These are phyloP conservation scores for Anguilla obscura DNA, from an alignment of 2,797 vertebrate genomes.

Conservation along the genomic window DNA sequence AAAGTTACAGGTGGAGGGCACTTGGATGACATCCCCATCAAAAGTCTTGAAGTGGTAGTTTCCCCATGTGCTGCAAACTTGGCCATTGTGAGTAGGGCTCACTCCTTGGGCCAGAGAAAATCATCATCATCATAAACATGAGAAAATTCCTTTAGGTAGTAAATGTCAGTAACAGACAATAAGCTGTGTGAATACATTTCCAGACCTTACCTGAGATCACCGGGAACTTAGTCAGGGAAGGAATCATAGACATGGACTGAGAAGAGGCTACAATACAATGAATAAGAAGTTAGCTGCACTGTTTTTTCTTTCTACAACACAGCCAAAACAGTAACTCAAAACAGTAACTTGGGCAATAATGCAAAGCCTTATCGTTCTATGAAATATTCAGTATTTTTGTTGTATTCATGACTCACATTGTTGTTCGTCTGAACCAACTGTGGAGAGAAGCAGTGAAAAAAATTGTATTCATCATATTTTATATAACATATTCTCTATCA, in stretches of 20 bases:
- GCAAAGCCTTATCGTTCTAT: too few species aligned
- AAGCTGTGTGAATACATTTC: neutral
- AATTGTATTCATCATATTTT: neutral
- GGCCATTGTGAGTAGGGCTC: constrained; percentile 71
- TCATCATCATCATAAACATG: neutral
- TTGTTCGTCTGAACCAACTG: neutral
- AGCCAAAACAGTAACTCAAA: too few species aligned
- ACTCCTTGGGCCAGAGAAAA: constrained; percentile 51
- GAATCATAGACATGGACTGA: too few species aligned
- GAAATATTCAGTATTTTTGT: too few species aligned
- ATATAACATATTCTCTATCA: neutral
- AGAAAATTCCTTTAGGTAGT: neutral
- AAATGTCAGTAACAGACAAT: neutral
- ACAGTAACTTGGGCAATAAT: too few species aligned
- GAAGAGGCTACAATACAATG: too few species aligned
- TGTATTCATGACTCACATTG: too few species aligned
- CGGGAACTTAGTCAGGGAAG: constrained; percentile 30
- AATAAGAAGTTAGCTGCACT: too few species aligned
- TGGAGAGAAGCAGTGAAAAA: neutral
- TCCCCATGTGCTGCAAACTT: constrained; percentile 83
- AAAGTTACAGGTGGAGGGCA: constrained; percentile 79
- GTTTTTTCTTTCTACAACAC: too few species aligned
- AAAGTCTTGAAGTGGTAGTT: constrained; percentile 84
- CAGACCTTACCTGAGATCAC: constrained; percentile 54
- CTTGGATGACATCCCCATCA: constrained; percentile 79